A percentile compares a stretch with the other conserved stretches of the same genome.
These are phyloP conservation scores for Nephotettix cincticeps DNA, from an alignment of 1,140 invertebrate genomes.

Conservation along the genomic window DNA sequence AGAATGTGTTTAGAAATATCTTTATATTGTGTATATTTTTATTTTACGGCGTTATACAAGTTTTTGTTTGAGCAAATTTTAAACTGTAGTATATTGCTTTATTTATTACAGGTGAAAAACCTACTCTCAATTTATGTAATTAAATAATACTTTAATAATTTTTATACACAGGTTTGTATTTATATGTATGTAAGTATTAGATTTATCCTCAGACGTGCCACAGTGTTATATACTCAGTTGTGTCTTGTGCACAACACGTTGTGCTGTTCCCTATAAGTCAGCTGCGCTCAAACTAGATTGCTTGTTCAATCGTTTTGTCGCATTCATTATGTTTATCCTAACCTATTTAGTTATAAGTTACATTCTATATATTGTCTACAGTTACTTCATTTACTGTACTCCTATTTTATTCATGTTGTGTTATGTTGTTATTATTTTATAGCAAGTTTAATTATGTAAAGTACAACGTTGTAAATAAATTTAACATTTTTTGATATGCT, in stretches of 20 bases:
- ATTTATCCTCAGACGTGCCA: not conserved
- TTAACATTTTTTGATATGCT: not conserved
- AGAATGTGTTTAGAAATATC: too few relatives aligned
- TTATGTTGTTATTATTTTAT: slow-evolving; percentile 7
- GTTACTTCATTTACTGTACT: not conserved
- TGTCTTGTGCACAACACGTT: not conserved
- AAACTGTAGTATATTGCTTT: too few relatives aligned
- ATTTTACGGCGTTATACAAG: too few relatives aligned
- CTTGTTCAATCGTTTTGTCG: too few relatives aligned
- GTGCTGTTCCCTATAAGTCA: too few relatives aligned
- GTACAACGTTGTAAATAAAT: slow-evolving; percentile 8
- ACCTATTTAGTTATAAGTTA: not conserved
- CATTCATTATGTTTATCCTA: too few relatives aligned
- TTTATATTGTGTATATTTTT: too few relatives aligned
- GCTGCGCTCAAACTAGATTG: too few relatives aligned
- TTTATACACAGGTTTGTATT: not conserved
- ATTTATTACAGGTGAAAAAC: too few relatives aligned
- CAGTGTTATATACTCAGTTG: not conserved
- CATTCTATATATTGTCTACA: not conserved
- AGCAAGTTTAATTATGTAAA: not conserved
- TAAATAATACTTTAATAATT: not conserved
- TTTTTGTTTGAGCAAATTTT: too few relatives aligned
- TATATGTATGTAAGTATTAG: not conserved
- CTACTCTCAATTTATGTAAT: not conserved
- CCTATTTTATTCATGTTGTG: slow-evolving; percentile 5